Evolutionary conservation across 2,113 vertebrate species (phyloP).

Genomic region (Promerops cafer): DNA sequence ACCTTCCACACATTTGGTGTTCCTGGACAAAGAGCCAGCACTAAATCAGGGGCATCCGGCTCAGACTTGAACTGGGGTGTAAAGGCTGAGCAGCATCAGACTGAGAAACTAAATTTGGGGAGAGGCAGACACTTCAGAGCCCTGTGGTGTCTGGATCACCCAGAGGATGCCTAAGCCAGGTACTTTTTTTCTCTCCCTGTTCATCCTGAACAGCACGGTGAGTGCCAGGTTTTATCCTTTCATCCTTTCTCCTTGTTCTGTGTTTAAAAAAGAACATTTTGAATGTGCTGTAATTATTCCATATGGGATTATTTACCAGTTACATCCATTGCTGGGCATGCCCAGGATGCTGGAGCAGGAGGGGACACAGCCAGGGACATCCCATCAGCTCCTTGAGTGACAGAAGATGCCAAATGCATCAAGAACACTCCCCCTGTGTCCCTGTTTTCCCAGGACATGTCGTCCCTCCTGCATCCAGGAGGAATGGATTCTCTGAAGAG

Average conservation of each 20-base stretch:
- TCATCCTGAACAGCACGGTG: not conserved
- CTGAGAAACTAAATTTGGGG: conserved; percentile 10
- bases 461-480: not conserved
- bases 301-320: not conserved
- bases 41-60: conserved; percentile 47
- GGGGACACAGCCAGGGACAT: not conserved
- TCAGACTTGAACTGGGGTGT: conserved; percentile 33
- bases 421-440: not conserved
- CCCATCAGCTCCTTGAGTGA: not conserved
- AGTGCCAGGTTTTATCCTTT: conserved; percentile 22
- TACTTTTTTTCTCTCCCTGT: not conserved
- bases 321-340: not conserved
- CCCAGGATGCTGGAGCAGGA: not conserved
- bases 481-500: too few relatives aligned
- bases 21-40: conserved; percentile 39
- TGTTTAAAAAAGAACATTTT: not conserved
- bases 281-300: not conserved
- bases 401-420: not conserved
- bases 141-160: conserved; percentile 33
- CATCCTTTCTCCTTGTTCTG: not conserved
- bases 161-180: not conserved
- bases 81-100: conserved; percentile 19
- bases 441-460: rapidly evolving
- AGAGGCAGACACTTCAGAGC: not conserved
- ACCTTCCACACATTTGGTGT: conserved; percentile 57